These are phyloP conservation scores for Nomia melanderi DNA, from an alignment of 1,140 invertebrate species.

Conservation along the genomic window DNA sequence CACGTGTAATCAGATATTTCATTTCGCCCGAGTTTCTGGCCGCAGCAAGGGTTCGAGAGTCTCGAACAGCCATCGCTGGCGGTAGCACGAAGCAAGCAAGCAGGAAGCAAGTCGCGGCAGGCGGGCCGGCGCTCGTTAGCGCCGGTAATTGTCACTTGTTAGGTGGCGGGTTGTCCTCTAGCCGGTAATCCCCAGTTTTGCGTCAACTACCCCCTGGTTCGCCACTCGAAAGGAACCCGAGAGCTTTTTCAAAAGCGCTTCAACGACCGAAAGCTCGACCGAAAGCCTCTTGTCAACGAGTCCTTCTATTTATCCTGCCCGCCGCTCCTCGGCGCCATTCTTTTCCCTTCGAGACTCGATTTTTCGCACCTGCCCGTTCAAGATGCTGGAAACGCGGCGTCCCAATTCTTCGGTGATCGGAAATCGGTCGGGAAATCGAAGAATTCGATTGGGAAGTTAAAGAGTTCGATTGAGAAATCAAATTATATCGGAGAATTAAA, in stretches of 20 bases:
- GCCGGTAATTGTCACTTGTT: slow-evolving; percentile 78
- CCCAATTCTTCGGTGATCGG: too few species aligned
- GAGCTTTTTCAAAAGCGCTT: slow-evolving; percentile 63
- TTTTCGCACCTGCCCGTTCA: neutral
- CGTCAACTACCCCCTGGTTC: slow-evolving; percentile 20
- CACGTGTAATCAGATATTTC: too few species aligned
- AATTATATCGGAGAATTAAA: too few species aligned
- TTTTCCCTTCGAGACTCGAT: neutral
- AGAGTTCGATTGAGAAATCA: too few species aligned
- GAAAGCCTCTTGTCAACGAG: slow-evolving; percentile 34
- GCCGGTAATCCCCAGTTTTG: slow-evolving; percentile 37
- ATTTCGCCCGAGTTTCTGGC: too few species aligned
- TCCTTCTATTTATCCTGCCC: slow-evolving; percentile 56
- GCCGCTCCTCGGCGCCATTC: neutral
- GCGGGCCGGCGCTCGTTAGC: slow-evolving; percentile 70
- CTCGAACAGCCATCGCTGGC: too few species aligned
- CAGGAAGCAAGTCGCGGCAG: slow-evolving; percentile 46
- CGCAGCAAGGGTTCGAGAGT: too few species aligned
- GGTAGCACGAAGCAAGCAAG: neutral
- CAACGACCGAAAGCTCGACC: slow-evolving; percentile 49
- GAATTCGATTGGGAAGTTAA: too few species aligned
- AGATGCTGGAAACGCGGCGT: too few species aligned
- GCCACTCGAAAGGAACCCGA: slow-evolving; percentile 50
- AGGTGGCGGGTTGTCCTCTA: slow-evolving; percentile 71
- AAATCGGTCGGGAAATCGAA: too few species aligned